Evolutionary conservation across 2,888 invertebrate species (phyloP), one percentile per base, ranked within the genome.

Genomic region (Rhagium mordax): DNA sequence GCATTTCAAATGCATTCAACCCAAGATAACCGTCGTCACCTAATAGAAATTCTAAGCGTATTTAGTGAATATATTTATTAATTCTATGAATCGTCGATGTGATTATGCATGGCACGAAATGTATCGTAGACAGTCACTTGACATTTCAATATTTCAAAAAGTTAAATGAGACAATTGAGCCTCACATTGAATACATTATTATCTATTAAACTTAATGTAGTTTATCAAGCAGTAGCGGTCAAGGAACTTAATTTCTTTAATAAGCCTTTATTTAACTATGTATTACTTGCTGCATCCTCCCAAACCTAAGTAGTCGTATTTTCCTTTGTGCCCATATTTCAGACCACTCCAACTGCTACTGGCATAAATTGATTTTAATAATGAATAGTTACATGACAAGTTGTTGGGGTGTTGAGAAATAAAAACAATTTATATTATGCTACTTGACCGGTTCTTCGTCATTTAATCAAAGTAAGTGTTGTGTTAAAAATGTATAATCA

Each of bases 221-320:
- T 75, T 73, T 72, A 76, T 73, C 70, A 71, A 57, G 27, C 60
- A 68, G 62, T 33, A 27, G 73, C 74, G 74, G 77, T 77, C 79
- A 79, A 76, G 33, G 77, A 79, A 79, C 79, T 67, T 77, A 75
- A 75, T 77, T 71, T 60, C 60, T 69, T 64, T 72, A 72, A 70
- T 70, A 61, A 72, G 61, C 51, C 65, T 69, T 71, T 70, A 78
- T 72, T 74, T 69, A 75, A 73, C 68, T 70, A 57, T 59, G 27
- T 48, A 48, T 48, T 16, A 24, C 33, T 47, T 55, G 4, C 7
- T 47, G 33, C 48, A 55, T 64, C 51, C 64, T 64, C 41, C 64
- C 29, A 49, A 64, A 64, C 47, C 8, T 3, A 20, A 47, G 61
- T 24, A 13, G 18, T 41, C 13, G 1, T 60, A 18, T 18, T 60